These are phyloP conservation scores for Pristionchus maxplancki DNA, from an alignment of 2,888 invertebrate species.

Conservation along the genomic window DNA sequence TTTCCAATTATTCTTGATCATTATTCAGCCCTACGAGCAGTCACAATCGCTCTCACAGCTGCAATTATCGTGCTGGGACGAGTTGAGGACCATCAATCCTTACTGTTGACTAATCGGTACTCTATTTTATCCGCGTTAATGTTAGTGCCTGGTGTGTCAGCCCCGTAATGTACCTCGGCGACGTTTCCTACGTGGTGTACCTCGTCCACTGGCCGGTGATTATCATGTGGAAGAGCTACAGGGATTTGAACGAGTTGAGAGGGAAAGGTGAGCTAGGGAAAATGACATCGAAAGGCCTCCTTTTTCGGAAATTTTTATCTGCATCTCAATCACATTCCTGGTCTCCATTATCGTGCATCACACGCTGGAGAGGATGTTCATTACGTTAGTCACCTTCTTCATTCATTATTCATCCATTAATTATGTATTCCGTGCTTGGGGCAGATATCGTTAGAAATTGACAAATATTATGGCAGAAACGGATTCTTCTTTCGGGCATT, in stretches of 20 bases:
- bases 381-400: too few species aligned
- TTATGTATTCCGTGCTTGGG: too few species aligned
- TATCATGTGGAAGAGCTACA: constrained; percentile 49
- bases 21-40: neutral
- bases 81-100: neutral
- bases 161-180: neutral
- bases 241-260: neutral
- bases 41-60: neutral
- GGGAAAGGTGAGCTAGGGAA: neutral
- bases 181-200: constrained; percentile 33
- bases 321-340: neutral
- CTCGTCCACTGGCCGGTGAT: constrained; percentile 48
- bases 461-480: too few species aligned
- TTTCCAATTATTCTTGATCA: too few species aligned
- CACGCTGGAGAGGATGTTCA: constrained; percentile 27
- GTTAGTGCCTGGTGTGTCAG: neutral
- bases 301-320: neutral
- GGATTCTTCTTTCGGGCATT: too few species aligned
- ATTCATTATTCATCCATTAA: too few species aligned
- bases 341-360: neutral
- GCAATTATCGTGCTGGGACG: neutral
- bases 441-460: too few species aligned
- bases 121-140: too few species aligned
- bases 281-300: too few species aligned
- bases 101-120: neutral